These are phyloP conservation scores for Solea senegalensis DNA, from an alignment of 2,113 vertebrate genomes.

Conservation along the genomic window DNA sequence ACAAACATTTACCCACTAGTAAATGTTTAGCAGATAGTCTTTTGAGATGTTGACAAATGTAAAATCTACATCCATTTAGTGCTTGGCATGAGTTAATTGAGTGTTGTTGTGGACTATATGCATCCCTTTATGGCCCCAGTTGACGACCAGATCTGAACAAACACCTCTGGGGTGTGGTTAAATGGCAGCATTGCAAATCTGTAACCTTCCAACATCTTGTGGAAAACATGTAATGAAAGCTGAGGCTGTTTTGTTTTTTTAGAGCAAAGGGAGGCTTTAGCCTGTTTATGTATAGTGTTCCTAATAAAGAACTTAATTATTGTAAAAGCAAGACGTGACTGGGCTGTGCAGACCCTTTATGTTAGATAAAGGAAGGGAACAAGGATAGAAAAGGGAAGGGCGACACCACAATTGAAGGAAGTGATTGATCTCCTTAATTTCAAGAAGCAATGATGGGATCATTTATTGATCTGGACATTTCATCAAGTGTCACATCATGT, in stretches of 20 bases:
- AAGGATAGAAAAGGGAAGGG: conserved; percentile 13
- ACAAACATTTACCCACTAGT: neutral
- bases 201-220: neutral
- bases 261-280: neutral
- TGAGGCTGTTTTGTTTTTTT: neutral
- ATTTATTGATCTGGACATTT: conserved; percentile 79
- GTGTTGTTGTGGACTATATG: neutral
- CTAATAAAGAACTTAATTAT: neutral
- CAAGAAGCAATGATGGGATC: conserved; percentile 68
- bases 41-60: neutral
- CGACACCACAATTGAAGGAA: conserved; percentile 40
- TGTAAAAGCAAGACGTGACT: conserved; percentile 14
- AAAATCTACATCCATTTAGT: neutral
- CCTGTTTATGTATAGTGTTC: neutral
- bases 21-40: neutral
- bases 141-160: neutral
- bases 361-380: neutral
- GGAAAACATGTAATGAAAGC: no score
- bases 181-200: neutral
- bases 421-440: conserved; percentile 82
- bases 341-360: conserved; percentile 10
- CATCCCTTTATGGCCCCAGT: neutral
- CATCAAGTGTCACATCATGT: conserved; percentile 74
- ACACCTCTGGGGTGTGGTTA: neutral
- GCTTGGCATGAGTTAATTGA: neutral